Conservation (phyloP, 2,797 vertebrate genomes). For the Botia kubotai region DNA sequence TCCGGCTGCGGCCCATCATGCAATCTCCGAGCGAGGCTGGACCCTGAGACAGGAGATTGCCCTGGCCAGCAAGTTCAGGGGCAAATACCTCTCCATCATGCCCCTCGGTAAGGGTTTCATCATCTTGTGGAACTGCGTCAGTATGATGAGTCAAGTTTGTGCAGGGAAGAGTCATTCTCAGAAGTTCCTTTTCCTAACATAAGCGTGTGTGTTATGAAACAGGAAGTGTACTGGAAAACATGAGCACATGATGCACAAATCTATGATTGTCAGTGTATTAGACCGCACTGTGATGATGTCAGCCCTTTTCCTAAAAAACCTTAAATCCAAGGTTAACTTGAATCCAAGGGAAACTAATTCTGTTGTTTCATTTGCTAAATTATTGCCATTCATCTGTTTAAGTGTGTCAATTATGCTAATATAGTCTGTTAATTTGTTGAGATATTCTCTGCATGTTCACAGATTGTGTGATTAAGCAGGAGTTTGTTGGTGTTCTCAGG, state of each 20-base stretch:
- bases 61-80: constrained; percentile 96
- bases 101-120: constrained; percentile 86
- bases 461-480: neutral
- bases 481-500: constrained; percentile 71
- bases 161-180: constrained; percentile 1
- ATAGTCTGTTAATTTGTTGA: too few species aligned
- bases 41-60: constrained; percentile 92
- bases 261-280: neutral
- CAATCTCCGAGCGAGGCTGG: constrained; percentile 90
- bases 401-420: too few species aligned
- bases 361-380: too few species aligned
- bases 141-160: neutral
- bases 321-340: too few species aligned
- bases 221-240: neutral
- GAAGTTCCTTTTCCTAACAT: constrained; percentile 19
- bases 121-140: neutral
- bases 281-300: too few species aligned
- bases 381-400: too few species aligned
- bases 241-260: neutral
- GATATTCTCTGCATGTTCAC: too few species aligned
- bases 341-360: too few species aligned
- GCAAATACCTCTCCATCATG: constrained; percentile 98
- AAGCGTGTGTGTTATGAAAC: neutral
- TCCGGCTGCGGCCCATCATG: constrained; percentile 93
- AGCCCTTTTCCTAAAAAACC: too few species aligned